Base-by-base conservation (phyloP, 2,797 vertebrate genomes). In the Pseudochirops cupreus region DNA sequence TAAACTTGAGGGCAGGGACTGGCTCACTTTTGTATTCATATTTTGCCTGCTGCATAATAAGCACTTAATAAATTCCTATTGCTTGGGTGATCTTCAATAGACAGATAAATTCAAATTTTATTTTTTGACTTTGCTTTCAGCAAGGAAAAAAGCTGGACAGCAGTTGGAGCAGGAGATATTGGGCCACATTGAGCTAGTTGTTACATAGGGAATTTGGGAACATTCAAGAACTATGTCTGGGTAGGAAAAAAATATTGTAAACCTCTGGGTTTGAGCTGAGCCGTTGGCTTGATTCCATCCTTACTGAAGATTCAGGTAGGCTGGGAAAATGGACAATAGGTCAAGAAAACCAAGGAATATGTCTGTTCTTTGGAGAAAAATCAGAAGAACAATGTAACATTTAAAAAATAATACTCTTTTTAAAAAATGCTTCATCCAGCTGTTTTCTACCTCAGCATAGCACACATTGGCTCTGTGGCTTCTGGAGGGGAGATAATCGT, bases 401-500 rank as follows among this genome's bases (percentile, higher is more conserved):
- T 87, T 96, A 89, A 52, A 93, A 58, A 82, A 26, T 16, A 50
- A 87, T 50, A 87, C 26, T 26, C 21, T 82, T 56, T 87, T 46
- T 28, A 87, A 87, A 87, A 87, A 87, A 87, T 87, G 31, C 50
- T 92, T 94, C 10, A 50, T 14, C 56, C 50, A 90, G 11, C 52
- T 97, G 55, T 90, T 57, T 92, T 96, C 67, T 93, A 0, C 56
- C 56, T 94, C 53, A 50, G 59, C 18, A 33, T n/a, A 12, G 74
- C 58, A 95, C 87, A 93, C 46, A n/a, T 53, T 50, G 93, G 93
- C 92, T 94, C 56, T 21, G 10, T 92, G 67, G 89, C 56, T 94
- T 97, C 95, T 82, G 67, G 90, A 95, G 59, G 94, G 54, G 46
- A 89, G 94, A 90, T 74, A 91, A 89, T 95, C 92, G 90, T 93